Conservation (phyloP, 2,888 invertebrate species). For the Leuctra nigra region DNA sequence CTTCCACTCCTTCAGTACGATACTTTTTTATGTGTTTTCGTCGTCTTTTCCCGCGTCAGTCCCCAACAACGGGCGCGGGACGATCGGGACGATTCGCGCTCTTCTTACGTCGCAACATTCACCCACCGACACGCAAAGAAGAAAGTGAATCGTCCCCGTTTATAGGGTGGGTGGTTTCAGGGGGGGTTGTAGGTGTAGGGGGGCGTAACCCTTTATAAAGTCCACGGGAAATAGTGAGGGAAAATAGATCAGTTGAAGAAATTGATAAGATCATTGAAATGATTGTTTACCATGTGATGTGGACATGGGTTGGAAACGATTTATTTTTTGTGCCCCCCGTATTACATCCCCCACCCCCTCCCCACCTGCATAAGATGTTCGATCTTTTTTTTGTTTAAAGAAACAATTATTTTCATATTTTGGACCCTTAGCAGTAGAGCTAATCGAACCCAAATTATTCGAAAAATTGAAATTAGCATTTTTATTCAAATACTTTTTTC, state of each 20-base stretch:
- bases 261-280: conserved; percentile 5
- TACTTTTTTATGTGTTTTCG: conserved; percentile 21
- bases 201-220: background rate
- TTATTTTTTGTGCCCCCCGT: background rate
- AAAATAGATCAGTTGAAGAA: background rate
- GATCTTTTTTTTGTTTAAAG: conserved; percentile 16
- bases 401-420: conserved; percentile 23
- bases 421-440: conserved; percentile 27
- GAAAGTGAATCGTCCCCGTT: conserved; percentile 8
- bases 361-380: conserved; percentile 13
- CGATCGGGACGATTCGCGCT: conserved; percentile 13
- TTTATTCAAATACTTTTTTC: conserved; percentile 16
- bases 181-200: background rate
- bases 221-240: background rate
- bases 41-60: conserved; percentile 18
- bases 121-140: conserved; percentile 8
- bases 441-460: conserved; percentile 26
- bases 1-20: conserved; percentile 25
- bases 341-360: background rate
- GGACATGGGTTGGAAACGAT: background rate
- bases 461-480: conserved; percentile 24
- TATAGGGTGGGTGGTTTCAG: background rate
- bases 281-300: background rate
- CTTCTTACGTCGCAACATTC: conserved; percentile 10
- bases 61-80: conserved; percentile 21